These are phyloP conservation scores for Kryptopterus vitreolus DNA, from an alignment of 2,797 vertebrate genomes.

Conservation along the genomic window DNA sequence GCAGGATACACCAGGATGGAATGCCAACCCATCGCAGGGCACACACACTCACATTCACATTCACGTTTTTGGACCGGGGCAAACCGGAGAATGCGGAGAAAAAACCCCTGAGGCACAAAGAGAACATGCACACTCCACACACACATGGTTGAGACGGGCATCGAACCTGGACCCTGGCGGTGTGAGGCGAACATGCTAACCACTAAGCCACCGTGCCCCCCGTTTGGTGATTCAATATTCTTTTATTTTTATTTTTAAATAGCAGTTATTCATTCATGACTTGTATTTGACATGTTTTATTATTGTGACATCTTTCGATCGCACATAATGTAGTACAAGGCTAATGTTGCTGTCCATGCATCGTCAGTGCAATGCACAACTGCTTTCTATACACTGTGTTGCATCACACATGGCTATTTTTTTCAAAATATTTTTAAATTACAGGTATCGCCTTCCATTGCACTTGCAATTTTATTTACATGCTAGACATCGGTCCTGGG, in stretches of 20 bases:
- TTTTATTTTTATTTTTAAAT: background rate
- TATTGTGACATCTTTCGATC: background rate
- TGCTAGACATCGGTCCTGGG: background rate
- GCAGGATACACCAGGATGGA: too few species aligned
- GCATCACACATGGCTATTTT: background rate
- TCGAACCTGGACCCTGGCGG: too few species aligned
- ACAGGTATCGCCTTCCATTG: conserved; percentile 1
- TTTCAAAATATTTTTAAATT: too few species aligned
- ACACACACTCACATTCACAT: too few species aligned
- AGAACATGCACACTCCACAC: too few species aligned
- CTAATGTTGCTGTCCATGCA: background rate
- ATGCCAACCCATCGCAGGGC: too few species aligned
- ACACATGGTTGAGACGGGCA: too few species aligned
- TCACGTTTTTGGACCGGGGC: too few species aligned
- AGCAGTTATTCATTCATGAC: background rate
- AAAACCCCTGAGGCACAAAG: too few species aligned
- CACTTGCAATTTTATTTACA: conserved; percentile 1
- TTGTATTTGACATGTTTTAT: background rate
- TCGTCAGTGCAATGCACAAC: background rate
- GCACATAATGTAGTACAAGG: background rate
- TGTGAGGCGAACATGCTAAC: too few species aligned
- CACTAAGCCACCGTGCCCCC: too few species aligned
- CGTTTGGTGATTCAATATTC: background rate
- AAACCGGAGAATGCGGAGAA: too few species aligned
- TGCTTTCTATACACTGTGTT: conserved; percentile 9